These are phyloP conservation scores for Leucania comma DNA, from an alignment of 2,888 invertebrate species.

Conservation along the genomic window DNA sequence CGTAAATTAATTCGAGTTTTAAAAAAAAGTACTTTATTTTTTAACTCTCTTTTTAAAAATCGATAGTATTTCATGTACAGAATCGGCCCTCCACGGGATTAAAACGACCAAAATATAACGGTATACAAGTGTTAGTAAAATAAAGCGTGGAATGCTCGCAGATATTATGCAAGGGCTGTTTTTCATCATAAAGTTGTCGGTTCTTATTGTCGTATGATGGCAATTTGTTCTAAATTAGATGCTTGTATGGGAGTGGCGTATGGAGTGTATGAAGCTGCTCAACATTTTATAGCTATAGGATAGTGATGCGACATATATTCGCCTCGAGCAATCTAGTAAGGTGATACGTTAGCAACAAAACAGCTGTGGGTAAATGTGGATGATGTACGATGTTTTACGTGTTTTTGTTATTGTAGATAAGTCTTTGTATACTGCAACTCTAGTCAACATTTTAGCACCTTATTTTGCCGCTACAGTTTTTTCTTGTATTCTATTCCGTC, in stretches of 20 bases:
- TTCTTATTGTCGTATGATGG: conserved; percentile 41
- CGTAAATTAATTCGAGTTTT: no score
- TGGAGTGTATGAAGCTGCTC: conserved; percentile 4
- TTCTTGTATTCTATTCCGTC: no score
- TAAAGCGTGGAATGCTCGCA: conserved; percentile 34
- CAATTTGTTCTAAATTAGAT: conserved; percentile 48
- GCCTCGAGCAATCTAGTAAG: background rate
- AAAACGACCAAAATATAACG: no score
- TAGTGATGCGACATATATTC: conserved; percentile 9
- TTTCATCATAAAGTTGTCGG: conserved; percentile 55
- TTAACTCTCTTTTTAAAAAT: no score
- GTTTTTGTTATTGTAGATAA: no score
- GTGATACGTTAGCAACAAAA: conserved; percentile 4
- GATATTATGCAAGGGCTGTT: conserved; percentile 45
- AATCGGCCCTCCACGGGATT: no score
- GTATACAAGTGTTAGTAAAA: conserved; percentile 33
- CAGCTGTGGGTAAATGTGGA: background rate
- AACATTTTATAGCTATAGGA: conserved; percentile 14
- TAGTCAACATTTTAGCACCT: no score
- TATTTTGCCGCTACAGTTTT: no score
- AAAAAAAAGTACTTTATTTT: no score
- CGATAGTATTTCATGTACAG: no score
- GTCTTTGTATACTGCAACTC: no score
- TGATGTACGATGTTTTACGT: background rate
- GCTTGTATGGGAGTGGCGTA: conserved; percentile 7